Evolutionary conservation across 2,888 invertebrate species (phyloP).

Genomic region (Microchrysa polita): DNA sequence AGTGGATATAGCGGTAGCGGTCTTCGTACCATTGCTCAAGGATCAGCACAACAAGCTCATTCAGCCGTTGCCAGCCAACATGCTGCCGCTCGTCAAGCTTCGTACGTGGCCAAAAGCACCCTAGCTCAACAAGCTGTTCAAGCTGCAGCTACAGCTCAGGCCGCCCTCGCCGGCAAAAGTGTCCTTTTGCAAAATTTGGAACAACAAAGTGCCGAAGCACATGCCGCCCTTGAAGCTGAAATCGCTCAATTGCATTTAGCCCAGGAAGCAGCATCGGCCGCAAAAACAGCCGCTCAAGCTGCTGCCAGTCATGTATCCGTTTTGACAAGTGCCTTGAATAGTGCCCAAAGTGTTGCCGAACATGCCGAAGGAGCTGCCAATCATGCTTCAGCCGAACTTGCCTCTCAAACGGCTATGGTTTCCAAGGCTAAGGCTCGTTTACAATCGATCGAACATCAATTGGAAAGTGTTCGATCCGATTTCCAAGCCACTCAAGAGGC

Average conservation of each 20-base stretch:
- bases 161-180: constrained; percentile 71
- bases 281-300: constrained; percentile 77
- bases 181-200: constrained; percentile 72
- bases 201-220: constrained; percentile 75
- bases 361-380: constrained; percentile 76
- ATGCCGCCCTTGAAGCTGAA: constrained; percentile 73
- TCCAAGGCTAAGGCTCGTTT: constrained; percentile 74
- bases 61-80: constrained; percentile 74
- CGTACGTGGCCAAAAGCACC: constrained; percentile 73
- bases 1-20: constrained; percentile 71
- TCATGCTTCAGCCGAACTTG: constrained; percentile 76
- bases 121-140: constrained; percentile 78
- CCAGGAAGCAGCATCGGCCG: constrained; percentile 75
- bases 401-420: constrained; percentile 78
- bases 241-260: constrained; percentile 77
- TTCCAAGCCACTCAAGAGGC: constrained; percentile 76
- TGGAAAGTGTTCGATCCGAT: constrained; percentile 73
- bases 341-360: constrained; percentile 74
- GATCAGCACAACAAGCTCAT: constrained; percentile 76
- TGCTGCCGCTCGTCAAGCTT: constrained; percentile 75
- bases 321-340: constrained; percentile 76
- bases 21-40: constrained; percentile 72
- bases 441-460: constrained; percentile 71
- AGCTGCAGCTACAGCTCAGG: constrained; percentile 75
- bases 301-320: constrained; percentile 79